Base-by-base conservation (phyloP, 53 echinoderm and acorn worm genomes). In the Henricia sp. region DNA sequence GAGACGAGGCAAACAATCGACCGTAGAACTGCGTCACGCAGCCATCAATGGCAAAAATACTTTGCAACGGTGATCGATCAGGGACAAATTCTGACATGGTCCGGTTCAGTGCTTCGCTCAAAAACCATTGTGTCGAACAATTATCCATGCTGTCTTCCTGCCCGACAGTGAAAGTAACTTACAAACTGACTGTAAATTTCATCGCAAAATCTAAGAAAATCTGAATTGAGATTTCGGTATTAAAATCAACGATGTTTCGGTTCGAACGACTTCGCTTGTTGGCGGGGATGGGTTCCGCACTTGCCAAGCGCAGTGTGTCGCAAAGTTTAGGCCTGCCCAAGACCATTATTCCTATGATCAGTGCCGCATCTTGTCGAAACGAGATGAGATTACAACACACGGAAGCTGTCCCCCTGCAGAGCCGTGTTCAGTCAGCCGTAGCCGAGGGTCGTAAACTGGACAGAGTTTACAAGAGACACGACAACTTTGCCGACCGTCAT, bases 401-500 rank as follows among this genome's bases (percentile, higher is more conserved):
- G 32, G 43, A 50, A 68, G 12, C 17, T 32, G 29, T 11, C 17
- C 39, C 43, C 50, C 46, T 26, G 17, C 82, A 50, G 33, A 26
- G 46, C 27, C 39, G 37, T 37, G 27, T 44, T 35, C 74, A 52
- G 37, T 48, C 62, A 35, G 50, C 74, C 5, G 58, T 48, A 50
- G 65, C 39, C 63, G 76, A 78, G 38, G 39, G 60, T 37, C 78
- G 90, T 35, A 85, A 85, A 67, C 74, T 91, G 27, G 95, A 95
- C 66, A 88, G 52, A 16, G 68, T 93, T 17, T 90, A 93, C 60
- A 93, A 84, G 30, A 84, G 64, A 52, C 95, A 95, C 27, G 95
- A 95, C 66, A 70, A 88, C 48, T 95, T 95, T 65, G 86, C 91
- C 2, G 91, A 93, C 40, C 77, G 93, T 27, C 95, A 95, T 72